These are phyloP conservation scores for Lasioglossum figueresi DNA, from an alignment of 2,888 invertebrate species.

Conservation along the genomic window DNA sequence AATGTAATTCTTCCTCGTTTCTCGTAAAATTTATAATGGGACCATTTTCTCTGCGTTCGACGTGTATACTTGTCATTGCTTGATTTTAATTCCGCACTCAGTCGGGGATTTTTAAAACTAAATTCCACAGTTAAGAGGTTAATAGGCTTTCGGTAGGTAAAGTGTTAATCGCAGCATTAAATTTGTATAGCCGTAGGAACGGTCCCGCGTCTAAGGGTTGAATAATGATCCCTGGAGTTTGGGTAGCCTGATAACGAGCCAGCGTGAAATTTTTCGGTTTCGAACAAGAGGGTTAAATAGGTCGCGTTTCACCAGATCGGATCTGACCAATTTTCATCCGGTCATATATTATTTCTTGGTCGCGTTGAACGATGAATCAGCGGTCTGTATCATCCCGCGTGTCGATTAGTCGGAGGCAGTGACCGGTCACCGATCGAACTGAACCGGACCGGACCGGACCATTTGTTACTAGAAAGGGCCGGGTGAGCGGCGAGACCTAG, in stretches of 20 bases:
- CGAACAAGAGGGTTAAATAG: constrained; percentile 20
- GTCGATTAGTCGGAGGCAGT: background rate
- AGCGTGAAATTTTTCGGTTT: background rate
- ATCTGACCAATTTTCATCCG: constrained; percentile 20
- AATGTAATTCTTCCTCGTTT: too few relatives aligned
- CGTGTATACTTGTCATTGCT: too few relatives aligned
- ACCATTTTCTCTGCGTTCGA: too few relatives aligned
- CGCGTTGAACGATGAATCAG: constrained; percentile 27
- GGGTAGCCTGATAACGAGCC: background rate
- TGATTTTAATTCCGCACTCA: too few relatives aligned
- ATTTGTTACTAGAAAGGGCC: constrained; percentile 28
- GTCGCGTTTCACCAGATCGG: constrained; percentile 14
- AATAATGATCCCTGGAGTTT: background rate
- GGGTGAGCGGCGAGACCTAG: constrained; percentile 32
- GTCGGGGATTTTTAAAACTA: too few relatives aligned
- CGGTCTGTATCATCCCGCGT: background rate
- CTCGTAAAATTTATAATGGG: too few relatives aligned
- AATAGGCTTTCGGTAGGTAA: too few relatives aligned
- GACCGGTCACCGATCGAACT: background rate
- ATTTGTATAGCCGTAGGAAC: too few relatives aligned
- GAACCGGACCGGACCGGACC: constrained; percentile 3
- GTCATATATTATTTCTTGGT: constrained; percentile 12
- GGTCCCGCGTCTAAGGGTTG: too few relatives aligned
- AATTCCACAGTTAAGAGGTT: too few relatives aligned
- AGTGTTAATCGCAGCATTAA: too few relatives aligned